Evolutionary conservation across 2,888 invertebrate species (phyloP), one percentile per base, ranked within the genome.

Genomic region (Apamea monoglypha): DNA sequence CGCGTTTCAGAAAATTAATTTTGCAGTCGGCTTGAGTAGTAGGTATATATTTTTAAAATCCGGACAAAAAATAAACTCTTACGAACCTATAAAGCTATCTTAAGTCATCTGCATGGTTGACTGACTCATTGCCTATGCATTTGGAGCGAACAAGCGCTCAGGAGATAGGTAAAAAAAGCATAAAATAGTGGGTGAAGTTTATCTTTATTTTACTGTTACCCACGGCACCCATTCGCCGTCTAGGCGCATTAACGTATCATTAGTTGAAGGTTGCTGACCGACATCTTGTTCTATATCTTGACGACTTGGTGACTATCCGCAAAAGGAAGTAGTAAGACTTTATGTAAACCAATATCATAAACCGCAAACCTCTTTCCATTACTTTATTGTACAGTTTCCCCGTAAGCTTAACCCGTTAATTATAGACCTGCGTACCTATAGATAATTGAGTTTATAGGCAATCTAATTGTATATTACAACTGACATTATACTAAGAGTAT

Each of bases 91-190:
- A 80, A 83, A 86, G 80, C 64, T 78, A 78, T 68, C 67, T n/a
- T 86, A 84, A 82, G 80, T 87, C 76, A 74, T 88, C 77, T 89
- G 87, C 85, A 93, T 91, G 95, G 92, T 95, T 92, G 93, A 95
- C 94, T 96, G 96, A 96, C 94, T 96, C 97, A 96, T 96, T 95
- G 95, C 91, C 91, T 94, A 96, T 96, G 96, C 95, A 96, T 97
- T 96, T 92, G 87, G 96, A 95, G 92, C 94, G 90, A 92, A 92
- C 94, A 93, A 93, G 95, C 95, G 95, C 94, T 95, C 93, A 94
- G 94, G 91, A 94, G 95, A 95, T 95, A 95, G 94, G 94, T 94
- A 96, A 95, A 96, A 96, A 93, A 89, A 92, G 92, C 84, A 94
- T 93, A 92, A 93, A 96, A 94, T 93, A 94, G 94, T 95, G 93